These are phyloP conservation scores for Ambastaia sidthimunki DNA, from an alignment of 2,797 vertebrate genomes.

Conservation along the genomic window DNA sequence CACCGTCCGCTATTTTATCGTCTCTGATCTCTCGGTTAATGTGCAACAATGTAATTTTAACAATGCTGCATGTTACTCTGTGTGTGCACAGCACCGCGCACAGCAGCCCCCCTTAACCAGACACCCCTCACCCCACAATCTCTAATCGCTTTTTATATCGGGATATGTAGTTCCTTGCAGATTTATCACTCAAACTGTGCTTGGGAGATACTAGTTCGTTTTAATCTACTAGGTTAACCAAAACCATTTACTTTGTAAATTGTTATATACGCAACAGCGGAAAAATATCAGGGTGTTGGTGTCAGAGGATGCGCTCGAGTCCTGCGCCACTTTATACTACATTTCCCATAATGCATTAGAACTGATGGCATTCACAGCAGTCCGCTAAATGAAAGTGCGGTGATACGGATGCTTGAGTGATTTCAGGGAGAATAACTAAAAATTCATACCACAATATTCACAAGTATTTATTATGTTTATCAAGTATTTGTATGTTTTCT, in stretches of 20 bases:
- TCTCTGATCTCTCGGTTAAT: slow-evolving; percentile 18
- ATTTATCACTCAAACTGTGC: neutral
- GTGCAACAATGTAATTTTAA: slow-evolving; percentile 41
- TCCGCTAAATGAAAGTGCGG: neutral
- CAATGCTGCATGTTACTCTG: slow-evolving; percentile 28
- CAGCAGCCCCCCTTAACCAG: slow-evolving; percentile 45
- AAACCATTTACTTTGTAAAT: neutral
- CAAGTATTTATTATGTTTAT: neutral
- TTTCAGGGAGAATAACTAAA: neutral
- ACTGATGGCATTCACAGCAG: slow-evolving; percentile 21
- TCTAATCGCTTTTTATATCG: slow-evolving; percentile 32
- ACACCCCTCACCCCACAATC: slow-evolving; percentile 45
- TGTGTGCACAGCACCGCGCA: slow-evolving; percentile 5
- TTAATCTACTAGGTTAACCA: neutral
- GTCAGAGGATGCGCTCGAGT: neutral
- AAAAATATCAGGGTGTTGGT: neutral
- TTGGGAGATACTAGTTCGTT: neutral
- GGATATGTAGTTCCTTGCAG: slow-evolving; percentile 57
- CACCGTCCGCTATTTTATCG: neutral
- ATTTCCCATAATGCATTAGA: slow-evolving; percentile 48
- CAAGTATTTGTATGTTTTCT: neutral
- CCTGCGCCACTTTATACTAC: neutral
- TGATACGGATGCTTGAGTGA: slow-evolving; percentile 27
- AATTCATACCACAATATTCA: neutral
- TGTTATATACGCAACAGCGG: neutral